phyloP scores from a whole-genome alignment of 2,888 invertebrate genomes.

The Mactromeris polynyma region DNA sequence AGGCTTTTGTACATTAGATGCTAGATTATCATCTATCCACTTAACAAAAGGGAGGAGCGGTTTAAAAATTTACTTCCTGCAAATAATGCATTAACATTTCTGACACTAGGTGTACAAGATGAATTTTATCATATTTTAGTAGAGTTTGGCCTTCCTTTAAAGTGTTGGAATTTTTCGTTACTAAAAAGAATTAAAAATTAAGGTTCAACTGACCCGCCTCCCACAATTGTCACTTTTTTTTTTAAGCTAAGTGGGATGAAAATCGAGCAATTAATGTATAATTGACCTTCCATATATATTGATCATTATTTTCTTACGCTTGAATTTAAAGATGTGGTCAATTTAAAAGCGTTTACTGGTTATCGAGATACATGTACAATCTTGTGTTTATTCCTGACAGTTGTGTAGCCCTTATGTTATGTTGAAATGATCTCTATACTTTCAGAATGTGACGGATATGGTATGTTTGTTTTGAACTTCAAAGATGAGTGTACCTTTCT shows the following conservation, averaged over 20 bases:
- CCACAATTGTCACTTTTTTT: too few species aligned
- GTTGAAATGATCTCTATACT: constrained; percentile 14
- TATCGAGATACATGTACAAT: not conserved
- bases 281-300: not conserved
- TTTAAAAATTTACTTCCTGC: too few species aligned
- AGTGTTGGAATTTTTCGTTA: too few species aligned
- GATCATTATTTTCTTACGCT: not conserved
- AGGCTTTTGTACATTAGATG: not conserved
- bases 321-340: constrained; percentile 5
- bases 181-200: too few species aligned
- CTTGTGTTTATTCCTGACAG: not conserved
- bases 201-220: too few species aligned
- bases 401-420: constrained; percentile 10
- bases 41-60: too few species aligned
- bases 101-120: too few species aligned
- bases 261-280: not conserved
- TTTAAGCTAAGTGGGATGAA: too few species aligned
- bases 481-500: constrained; percentile 23
- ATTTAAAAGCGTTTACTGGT: constrained; percentile 10
- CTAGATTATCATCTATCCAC: not conserved
- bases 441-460: constrained; percentile 46
- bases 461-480: constrained; percentile 35
- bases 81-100: too few species aligned
- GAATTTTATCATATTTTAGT: too few species aligned
- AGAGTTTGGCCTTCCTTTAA: too few species aligned